A percentile compares a stretch with the other conserved stretches of the same genome.
These are phyloP conservation scores for Harpagifer antarcticus DNA, from an alignment of 2,797 vertebrate species.

Conservation along the genomic window DNA sequence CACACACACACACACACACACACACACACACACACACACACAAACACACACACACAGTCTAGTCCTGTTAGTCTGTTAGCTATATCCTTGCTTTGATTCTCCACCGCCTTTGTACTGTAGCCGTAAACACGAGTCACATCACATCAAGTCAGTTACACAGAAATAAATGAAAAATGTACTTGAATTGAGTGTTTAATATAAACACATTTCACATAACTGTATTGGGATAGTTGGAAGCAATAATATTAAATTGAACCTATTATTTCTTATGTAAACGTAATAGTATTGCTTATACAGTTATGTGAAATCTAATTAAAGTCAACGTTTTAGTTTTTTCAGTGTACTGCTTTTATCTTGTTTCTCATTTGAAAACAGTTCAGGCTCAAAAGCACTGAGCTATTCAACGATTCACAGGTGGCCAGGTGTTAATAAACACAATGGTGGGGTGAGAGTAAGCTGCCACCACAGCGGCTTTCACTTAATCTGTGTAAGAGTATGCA, in stretches of 20 bases:
- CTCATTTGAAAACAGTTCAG: conserved; percentile 19
- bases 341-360: conserved; percentile 25
- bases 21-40: conserved; percentile 22
- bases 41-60: conserved; percentile 34
- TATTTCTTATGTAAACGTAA: no score
- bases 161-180: no score
- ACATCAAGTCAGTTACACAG: conserved; percentile 20
- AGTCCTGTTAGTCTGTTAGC: conserved; percentile 47
- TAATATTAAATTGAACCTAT: no score
- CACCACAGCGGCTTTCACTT: conserved; percentile 1
- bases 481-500: conserved; percentile 11
- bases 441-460: conserved; percentile 2
- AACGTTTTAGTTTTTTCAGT: no score
- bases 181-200: no score
- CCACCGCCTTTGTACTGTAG: conserved; percentile 17
- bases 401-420: conserved; percentile 17
- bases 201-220: no score
- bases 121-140: conserved; percentile 19
- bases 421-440: conserved; percentile 33
- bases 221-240: no score
- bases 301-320: no score
- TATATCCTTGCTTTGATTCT: conserved; percentile 38
- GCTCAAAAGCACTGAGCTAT: conserved; percentile 8
- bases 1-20: conserved; percentile 45
- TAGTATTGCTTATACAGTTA: no score